Percentiles rank a stretch among this genome's conserved stretches.
phyloP scores from a whole-genome alignment of 2,888 invertebrate genomes.

The Agrotis puta region DNA sequence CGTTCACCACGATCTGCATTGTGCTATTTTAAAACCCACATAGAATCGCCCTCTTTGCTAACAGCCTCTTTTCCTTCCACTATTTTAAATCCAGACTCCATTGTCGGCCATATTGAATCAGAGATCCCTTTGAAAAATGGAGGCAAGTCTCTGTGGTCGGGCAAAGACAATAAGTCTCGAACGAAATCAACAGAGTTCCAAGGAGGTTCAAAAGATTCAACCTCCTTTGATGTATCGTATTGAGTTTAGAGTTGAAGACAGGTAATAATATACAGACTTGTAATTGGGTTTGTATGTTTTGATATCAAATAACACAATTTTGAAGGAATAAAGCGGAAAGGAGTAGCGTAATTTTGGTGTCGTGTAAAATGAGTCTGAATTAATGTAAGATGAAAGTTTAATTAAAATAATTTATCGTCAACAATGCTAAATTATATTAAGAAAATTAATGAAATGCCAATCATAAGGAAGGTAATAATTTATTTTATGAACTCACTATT shows the following conservation, averaged over 20 bases:
- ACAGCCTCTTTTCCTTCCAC: constrained; percentile 10
- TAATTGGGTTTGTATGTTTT: constrained; percentile 33
- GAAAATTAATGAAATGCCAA: no score
- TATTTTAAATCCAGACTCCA: constrained; percentile 36
- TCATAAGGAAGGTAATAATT: no score
- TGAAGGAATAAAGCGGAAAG: neutral
- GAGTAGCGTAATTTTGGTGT: neutral
- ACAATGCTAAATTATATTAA: no score
- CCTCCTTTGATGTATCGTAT: constrained; percentile 57
- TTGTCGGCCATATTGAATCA: constrained; percentile 79
- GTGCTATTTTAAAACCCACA: neutral
- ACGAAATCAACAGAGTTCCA: constrained; percentile 58
- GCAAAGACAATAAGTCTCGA: constrained; percentile 70
- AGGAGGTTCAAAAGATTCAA: constrained; percentile 61
- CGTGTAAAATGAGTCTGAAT: neutral
- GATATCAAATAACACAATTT: constrained; percentile 21
- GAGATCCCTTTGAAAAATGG: constrained; percentile 82
- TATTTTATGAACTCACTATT: no score
- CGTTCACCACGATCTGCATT: neutral
- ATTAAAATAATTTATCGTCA: no score
- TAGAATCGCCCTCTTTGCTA: neutral
- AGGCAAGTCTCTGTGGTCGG: constrained; percentile 58
- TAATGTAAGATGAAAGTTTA: neutral
- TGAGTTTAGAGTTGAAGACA: constrained; percentile 40
- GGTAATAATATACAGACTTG: constrained; percentile 31